Base-by-base conservation (phyloP, 2,888 invertebrate species). In the Acrobasis suavella region DNA sequence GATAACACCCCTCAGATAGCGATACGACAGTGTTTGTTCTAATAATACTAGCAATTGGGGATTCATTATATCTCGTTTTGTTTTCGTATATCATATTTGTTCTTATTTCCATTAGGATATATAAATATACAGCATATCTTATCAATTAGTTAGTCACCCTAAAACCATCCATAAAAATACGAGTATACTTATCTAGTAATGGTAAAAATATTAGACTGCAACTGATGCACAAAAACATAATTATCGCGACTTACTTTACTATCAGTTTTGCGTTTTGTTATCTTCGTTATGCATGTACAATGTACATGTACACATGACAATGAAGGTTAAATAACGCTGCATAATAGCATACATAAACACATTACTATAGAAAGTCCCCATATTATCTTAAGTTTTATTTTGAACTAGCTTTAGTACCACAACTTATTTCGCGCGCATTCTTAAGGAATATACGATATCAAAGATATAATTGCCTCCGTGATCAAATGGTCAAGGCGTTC, bases 1-100 rank as follows among this genome's bases (percentile, higher is more conserved):
- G 89, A 86, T 88, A 90, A 87, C 86, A 88, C 88, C 90, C 88
- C 82, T 77, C 73, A 68, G 82, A 84, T 82, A 84, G 75, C 74
- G 69, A 42, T 67, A 67, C 75, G 69, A 73, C 71, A 32, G 52
- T 77, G 74, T 58, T 49, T 58, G 37, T 50, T 16, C 17, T 46
- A 52, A 52, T 52, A 52, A 52, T 52, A 52, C 17, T 14, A 52
- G 52, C 32, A 22, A 32, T 32, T 12, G 14, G 22, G 22, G 32
- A 22, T 22, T 52, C 32, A 32, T 10, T 14, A 12, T 42, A 42
- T 39, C 10, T 8, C 39, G 39, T 39, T n/a, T 42, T 32, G 32
- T 32, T 32, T 32, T 6, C 5, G 32, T 2, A 32, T 5, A 32
- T 32, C 32, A 8, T 8, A 32, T 32, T 32, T 32, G 8, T 32